phyloP scores from a whole-genome alignment of 2,888 invertebrate species.

The Clistopyga incitator region DNA sequence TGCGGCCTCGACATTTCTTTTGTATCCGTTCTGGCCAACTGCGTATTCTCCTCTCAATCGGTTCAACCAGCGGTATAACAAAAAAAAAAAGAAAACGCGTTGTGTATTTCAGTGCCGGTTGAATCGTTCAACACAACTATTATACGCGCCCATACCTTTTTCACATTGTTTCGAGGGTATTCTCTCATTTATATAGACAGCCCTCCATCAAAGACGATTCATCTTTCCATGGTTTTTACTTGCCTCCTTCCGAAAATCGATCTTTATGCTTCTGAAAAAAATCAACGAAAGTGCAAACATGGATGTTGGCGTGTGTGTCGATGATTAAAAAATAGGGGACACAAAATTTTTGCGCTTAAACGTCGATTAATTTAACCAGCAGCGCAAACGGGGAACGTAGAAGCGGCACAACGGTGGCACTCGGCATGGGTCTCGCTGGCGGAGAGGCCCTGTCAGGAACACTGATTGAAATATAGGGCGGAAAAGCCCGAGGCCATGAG shows the following conservation, averaged over 20 bases:
- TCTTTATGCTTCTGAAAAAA: slow-evolving; percentile 6
- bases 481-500: slow-evolving; percentile 79
- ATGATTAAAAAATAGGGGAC: slow-evolving; percentile 63
- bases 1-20: slow-evolving; percentile 80
- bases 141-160: slow-evolving; percentile 52
- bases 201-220: neutral
- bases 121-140: slow-evolving; percentile 43
- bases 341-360: slow-evolving; percentile 81
- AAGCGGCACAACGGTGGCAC: slow-evolving; percentile 22
- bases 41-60: slow-evolving; percentile 78
- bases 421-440: slow-evolving; percentile 46
- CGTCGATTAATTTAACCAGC: slow-evolving; percentile 80
- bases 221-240: slow-evolving; percentile 1
- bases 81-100: no score
- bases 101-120: slow-evolving; percentile 69
- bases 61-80: slow-evolving; percentile 74
- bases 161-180: slow-evolving; percentile 29
- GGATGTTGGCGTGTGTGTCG: no score
- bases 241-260: slow-evolving; percentile 29
- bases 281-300: no score
- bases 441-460: slow-evolving; percentile 79
- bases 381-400: slow-evolving; percentile 52
- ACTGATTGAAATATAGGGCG: slow-evolving; percentile 83
- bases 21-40: slow-evolving; percentile 72
- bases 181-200: neutral